A percentile compares a stretch with the other conserved stretches of the same genome.
Conservation (phyloP, 2,113 vertebrate species). For the Stegastes partitus region DNA sequence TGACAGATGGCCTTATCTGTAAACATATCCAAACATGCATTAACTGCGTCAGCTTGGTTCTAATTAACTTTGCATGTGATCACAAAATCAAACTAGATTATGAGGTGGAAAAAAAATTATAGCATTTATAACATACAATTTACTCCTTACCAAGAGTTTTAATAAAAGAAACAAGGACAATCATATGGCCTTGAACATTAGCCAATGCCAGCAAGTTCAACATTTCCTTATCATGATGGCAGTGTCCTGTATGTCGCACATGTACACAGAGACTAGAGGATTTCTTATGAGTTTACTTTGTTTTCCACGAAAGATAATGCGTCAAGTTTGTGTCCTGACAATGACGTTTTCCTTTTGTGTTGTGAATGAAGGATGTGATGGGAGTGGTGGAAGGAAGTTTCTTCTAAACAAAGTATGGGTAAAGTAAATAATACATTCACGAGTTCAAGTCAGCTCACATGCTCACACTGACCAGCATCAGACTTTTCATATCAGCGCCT, state of each 20-base stretch:
- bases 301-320: constrained; percentile 40
- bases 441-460: constrained; percentile 32
- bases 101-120: neutral
- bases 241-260: constrained; percentile 22
- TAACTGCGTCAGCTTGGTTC: constrained; percentile 26
- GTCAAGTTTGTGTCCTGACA: constrained; percentile 30
- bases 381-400: constrained; percentile 57
- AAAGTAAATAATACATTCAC: constrained; percentile 63
- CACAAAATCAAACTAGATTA: constrained; percentile 25
- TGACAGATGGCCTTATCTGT: neutral
- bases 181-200: constrained; percentile 25
- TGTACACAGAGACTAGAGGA: constrained; percentile 4
- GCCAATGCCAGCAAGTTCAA: neutral
- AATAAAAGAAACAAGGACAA: neutral
- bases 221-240: constrained; percentile 26
- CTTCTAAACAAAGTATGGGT: constrained; percentile 41
- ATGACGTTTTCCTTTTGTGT: constrained; percentile 45
- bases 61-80: constrained; percentile 19
- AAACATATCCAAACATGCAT: constrained; percentile 23
- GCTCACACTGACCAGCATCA: constrained; percentile 20
- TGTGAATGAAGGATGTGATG: constrained; percentile 45
- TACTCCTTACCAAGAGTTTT: neutral
- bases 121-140: neutral
- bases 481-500: constrained; percentile 52
- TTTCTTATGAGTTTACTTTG: constrained; percentile 33